Evolutionary conservation across 2,888 invertebrate genomes (phyloP), one percentile per base, ranked within the genome.

Genomic region (Saturnia pavonia): DNA sequence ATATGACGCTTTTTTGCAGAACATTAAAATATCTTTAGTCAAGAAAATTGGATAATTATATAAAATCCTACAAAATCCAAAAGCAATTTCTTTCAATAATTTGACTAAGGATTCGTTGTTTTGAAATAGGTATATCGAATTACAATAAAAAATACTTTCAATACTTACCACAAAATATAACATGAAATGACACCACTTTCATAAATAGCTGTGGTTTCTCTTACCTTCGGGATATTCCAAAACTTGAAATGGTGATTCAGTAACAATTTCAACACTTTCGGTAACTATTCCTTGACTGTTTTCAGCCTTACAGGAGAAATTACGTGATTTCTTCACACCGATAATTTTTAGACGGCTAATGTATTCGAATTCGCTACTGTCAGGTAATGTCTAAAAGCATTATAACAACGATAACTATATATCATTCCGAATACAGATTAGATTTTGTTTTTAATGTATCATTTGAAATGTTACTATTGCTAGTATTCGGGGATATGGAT

Each of bases 301-400:
- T 40, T 65, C 65, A 65, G 65, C 65, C 19, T 65, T n/a, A 40
- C 65, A 65, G 11, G 65, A 40, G 40, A 40, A 65, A n/a, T 65
- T 40, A 40, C 11, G 19, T 65, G 65, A 19, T 40, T 65, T 65
- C n/a, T 65, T 65, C 9, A 40, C 65, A 9, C 65, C 40, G n/a
- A 40, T 4, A 40, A 65, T 40, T 40, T 11, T 40, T 1, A 65
- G 65, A 40, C 65, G 65, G n/a, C 65, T 65, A 7, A 22, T 40
- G n/a, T 65, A 65, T 19, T 65, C 40, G 3, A 19, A 65, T 40
- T 22, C 65, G 16, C n/a, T 40, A 9, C 40, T 22, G n/a, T 65
- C 40, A 19, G 65, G 16, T 40, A 65, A 11, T 9, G n/a, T 16
- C 65, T 65, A 11, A 16, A 40, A 57, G 25, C 25, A 57, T 57